These are phyloP conservation scores for Drosophila persimilis DNA, from an alignment of 1,140 invertebrate genomes.

Conservation along the genomic window DNA sequence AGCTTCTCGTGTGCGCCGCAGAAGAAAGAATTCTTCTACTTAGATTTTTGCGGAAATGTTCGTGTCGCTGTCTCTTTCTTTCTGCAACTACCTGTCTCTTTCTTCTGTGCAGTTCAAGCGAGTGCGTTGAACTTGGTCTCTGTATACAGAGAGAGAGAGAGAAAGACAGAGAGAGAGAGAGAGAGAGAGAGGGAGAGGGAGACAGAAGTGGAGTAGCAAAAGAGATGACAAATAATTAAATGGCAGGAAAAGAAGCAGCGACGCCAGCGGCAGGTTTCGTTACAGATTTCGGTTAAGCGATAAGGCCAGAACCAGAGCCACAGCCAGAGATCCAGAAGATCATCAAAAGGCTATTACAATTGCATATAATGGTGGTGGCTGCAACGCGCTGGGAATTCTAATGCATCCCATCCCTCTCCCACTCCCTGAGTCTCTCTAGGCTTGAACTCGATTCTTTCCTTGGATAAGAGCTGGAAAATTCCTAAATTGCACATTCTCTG, in stretches of 20 bases:
- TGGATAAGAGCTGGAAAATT: slow-evolving; percentile 37
- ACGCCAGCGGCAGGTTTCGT: slow-evolving; percentile 64
- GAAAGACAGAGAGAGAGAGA: slow-evolving; percentile 37
- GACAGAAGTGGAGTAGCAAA: slow-evolving; percentile 75
- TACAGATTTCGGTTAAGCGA: slow-evolving; percentile 74
- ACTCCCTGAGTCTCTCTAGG: background rate
- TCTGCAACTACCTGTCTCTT: slow-evolving; percentile 12
- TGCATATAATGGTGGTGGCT: slow-evolving; percentile 23
- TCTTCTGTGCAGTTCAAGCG: slow-evolving; percentile 70
- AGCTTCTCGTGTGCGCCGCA: slow-evolving; percentile 14
- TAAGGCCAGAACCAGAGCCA: slow-evolving; percentile 27
- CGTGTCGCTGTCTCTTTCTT: slow-evolving; percentile 4
- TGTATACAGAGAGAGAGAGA: background rate
- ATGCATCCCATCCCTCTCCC: slow-evolving; percentile 10
- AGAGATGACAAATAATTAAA: slow-evolving; percentile 71
- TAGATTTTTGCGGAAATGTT: slow-evolving; percentile 80
- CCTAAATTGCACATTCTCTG: slow-evolving; percentile 36
- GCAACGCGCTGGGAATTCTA: slow-evolving; percentile 33
- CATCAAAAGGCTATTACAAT: slow-evolving; percentile 70
- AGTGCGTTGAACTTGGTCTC: slow-evolving; percentile 73
- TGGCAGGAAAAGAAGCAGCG: slow-evolving; percentile 12
- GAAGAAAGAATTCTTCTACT: slow-evolving; percentile 72
- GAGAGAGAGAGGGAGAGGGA: slow-evolving; percentile 15
- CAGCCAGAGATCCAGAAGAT: slow-evolving; percentile 28
- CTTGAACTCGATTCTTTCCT: slow-evolving; percentile 37